Evolutionary conservation across 2,888 invertebrate genomes (phyloP), one percentile per base, ranked within the genome.

Genomic region (Eutolmus rufibarbis): DNA sequence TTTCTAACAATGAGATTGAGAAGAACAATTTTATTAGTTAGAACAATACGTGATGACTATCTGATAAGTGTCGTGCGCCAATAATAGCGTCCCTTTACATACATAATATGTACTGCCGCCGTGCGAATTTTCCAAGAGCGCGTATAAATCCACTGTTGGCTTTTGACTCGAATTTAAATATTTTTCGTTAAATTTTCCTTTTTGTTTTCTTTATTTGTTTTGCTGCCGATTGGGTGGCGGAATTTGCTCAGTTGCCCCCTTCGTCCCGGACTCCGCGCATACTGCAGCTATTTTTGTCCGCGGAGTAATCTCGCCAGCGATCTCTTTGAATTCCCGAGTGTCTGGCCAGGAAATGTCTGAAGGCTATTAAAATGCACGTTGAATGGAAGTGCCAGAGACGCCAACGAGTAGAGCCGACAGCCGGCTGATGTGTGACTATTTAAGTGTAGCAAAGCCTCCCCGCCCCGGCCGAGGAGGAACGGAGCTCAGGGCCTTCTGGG

Each of bases 271-370:
- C 12, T 1, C 66, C 9, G 28, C 9, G 28, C 12, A 12, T 28
- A 19, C 0, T 23, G 66, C 43, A 14, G 78, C 78, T 78, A 78
- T 78, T 78, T 78, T 78, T 43, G 78, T 43, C 43, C 46, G 43
- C 43, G n/a, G n/a, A 43, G 43, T 46, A 78, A 78, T 78, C 43
- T 23, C 14, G 66, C 40, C 37, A 40, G 46, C 40, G 46, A 78
- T 78, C 81, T 51, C 34, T 56, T 56, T 81, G 51, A 81, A 81
- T 81, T 56, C 56, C 51, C 51, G 51, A 81, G 46, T 56, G 81
- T 81, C 81, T 81, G 81, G 81, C 56, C 81, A 81, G 81, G 81
- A 81, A 81, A 81, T 56, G 81, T 81, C 81, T 81, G 81, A 81
- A 81, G 81, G 81, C 81, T 81, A 81, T 81, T 81, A 81, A 81